These are phyloP conservation scores for Passer montanus DNA, from an alignment of 2,113 vertebrate species.

Conservation along the genomic window DNA sequence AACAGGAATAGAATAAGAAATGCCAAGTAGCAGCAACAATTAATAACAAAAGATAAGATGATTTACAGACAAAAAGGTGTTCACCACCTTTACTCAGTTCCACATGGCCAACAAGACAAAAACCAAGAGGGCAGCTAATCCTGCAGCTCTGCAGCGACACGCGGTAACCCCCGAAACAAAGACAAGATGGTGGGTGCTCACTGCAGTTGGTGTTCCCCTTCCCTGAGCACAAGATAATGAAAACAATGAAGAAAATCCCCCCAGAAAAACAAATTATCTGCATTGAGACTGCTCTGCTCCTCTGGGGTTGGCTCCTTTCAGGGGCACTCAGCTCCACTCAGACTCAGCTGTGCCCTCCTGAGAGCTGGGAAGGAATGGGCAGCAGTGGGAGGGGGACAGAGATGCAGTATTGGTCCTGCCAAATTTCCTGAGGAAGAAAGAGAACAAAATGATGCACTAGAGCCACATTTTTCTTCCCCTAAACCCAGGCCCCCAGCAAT, in stretches of 20 bases:
- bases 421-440: background rate
- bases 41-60: background rate
- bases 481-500: accelerated
- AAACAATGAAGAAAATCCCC: accelerated
- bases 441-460: background rate
- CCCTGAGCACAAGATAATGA: background rate
- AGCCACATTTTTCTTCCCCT: background rate
- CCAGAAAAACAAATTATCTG: background rate
- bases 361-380: background rate
- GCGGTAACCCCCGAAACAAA: accelerated
- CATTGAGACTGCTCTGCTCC: accelerated
- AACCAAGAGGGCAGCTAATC: background rate
- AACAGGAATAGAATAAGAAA: background rate
- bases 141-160: accelerated
- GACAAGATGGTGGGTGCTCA: background rate
- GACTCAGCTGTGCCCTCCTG: background rate
- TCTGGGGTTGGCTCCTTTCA: accelerated
- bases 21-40: background rate
- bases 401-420: background rate
- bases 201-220: accelerated
- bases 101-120: background rate
- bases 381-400: background rate
- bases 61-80: background rate
- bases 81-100: background rate
- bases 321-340: background rate